Conservation (phyloP, 2,888 invertebrate genomes). For the Drosophila kambysellisi region DNA sequence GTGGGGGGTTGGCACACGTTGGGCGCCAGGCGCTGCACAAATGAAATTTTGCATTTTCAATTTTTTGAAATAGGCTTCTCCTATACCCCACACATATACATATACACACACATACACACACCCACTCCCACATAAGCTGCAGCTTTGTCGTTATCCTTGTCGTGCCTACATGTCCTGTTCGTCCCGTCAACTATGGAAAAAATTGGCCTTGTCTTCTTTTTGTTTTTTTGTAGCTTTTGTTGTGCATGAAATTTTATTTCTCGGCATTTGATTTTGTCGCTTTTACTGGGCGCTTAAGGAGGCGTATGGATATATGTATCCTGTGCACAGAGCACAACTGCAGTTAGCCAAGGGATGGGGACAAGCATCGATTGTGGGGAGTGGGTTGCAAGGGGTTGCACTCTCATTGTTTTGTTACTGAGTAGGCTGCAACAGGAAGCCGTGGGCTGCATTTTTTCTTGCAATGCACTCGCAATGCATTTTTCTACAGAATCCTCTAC, state of each 20-base stretch:
- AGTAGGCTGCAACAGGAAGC: slow-evolving; percentile 60
- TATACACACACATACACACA: slow-evolving; percentile 10
- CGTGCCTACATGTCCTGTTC: slow-evolving; percentile 19
- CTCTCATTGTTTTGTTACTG: slow-evolving; percentile 48
- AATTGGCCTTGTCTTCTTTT: slow-evolving; percentile 52
- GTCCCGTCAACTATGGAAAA: slow-evolving; percentile 54
- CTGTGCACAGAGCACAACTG: slow-evolving; percentile 52
- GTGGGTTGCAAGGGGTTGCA: slow-evolving; percentile 3
- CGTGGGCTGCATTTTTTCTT: slow-evolving; percentile 65
- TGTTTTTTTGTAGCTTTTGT: slow-evolving; percentile 61
- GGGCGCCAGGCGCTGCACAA: slow-evolving; percentile 58
- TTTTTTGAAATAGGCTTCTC: slow-evolving; percentile 79
- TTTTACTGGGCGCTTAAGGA: slow-evolving; percentile 52
- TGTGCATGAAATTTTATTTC: slow-evolving; percentile 72
- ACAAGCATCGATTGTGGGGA: not conserved
- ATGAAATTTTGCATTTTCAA: slow-evolving; percentile 81
- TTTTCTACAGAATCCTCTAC: slow-evolving; percentile 48
- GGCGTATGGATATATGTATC: slow-evolving; percentile 32
- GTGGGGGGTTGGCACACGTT: slow-evolving; percentile 21
- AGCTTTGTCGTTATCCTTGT: slow-evolving; percentile 50
- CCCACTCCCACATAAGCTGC: slow-evolving; percentile 10
- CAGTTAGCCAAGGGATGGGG: slow-evolving; percentile 45
- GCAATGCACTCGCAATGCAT: slow-evolving; percentile 63
- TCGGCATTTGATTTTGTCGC: slow-evolving; percentile 78
- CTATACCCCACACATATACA: slow-evolving; percentile 39